A percentile compares a stretch with the other conserved stretches of the same genome.
Conservation (phyloP, 2,113 vertebrate genomes). For the Oostethus manadensis region DNA sequence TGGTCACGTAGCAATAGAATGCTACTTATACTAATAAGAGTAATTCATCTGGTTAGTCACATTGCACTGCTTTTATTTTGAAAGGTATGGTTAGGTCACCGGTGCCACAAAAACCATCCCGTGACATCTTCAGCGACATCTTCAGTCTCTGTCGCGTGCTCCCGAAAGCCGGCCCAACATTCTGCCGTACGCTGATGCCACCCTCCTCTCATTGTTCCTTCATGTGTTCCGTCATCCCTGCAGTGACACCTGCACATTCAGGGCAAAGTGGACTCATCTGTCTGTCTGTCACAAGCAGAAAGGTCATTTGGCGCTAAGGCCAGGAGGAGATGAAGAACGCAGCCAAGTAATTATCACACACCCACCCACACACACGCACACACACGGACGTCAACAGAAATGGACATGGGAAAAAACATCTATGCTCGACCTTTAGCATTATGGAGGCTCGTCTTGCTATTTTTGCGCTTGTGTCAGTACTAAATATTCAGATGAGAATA, state of each 20-base stretch:
- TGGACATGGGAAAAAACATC: too few species aligned
- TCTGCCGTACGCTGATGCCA: neutral
- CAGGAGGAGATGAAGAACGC: slow-evolving; percentile 33
- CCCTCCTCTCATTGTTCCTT: slow-evolving; percentile 33
- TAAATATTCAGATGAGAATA: too few species aligned
- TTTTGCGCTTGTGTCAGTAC: too few species aligned
- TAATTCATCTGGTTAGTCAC: too few species aligned
- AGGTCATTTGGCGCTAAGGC: slow-evolving; percentile 62
- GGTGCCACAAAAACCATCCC: too few species aligned
- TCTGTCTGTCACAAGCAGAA: slow-evolving; percentile 65
- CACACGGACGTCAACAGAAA: slow-evolving; percentile 1
- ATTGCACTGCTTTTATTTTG: too few species aligned
- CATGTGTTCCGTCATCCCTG: slow-evolving; percentile 44
- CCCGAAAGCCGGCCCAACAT: neutral
- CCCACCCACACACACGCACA: slow-evolving; percentile 21
- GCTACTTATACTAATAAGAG: too few species aligned
- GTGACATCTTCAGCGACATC: too few species aligned
- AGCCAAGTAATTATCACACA: slow-evolving; percentile 18
- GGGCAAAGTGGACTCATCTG: slow-evolving; percentile 64
- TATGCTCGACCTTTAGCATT: too few species aligned
- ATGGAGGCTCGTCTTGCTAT: too few species aligned
- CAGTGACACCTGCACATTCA: slow-evolving; percentile 42
- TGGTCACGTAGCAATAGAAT: too few species aligned
- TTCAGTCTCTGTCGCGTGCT: too few species aligned
- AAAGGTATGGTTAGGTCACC: neutral